A percentile compares a stretch with the other conserved stretches of the same genome.
Conservation (phyloP, 2,888 invertebrate genomes). For the Leptodirus hochenwartii region DNA sequence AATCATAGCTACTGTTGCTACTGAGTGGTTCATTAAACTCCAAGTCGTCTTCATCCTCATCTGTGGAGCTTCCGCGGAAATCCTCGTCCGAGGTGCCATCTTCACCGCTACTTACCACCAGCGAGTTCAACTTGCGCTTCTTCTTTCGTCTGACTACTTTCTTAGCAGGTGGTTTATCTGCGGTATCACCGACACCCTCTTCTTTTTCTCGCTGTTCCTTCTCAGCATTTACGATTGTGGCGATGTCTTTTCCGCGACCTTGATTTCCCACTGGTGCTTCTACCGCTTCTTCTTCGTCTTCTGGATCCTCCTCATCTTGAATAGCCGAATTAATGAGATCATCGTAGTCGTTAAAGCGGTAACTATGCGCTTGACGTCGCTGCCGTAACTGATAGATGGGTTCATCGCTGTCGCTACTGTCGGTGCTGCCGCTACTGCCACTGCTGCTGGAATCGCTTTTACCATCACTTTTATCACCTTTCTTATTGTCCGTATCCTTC, state of each 20-base stretch:
- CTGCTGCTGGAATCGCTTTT: conserved; percentile 11
- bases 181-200: conserved; percentile 10
- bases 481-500: conserved; percentile 16
- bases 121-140: conserved; percentile 55
- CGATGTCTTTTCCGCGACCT: conserved; percentile 79
- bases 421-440: conserved; percentile 26
- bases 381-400: conserved; percentile 74
- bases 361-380: conserved; percentile 61
- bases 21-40: conserved; percentile 32
- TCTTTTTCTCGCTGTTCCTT: conserved; percentile 26
- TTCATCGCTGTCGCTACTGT: conserved; percentile 29
- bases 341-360: conserved; percentile 82
- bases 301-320: conserved; percentile 26
- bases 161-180: conserved; percentile 16
- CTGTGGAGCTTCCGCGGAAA: conserved; percentile 53
- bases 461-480: conserved; percentile 7
- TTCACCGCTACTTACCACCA: conserved; percentile 42
- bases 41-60: conserved; percentile 37
- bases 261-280: conserved; percentile 27
- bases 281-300: conserved; percentile 2
- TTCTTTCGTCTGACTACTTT: conserved; percentile 34
- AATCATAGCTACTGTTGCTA: conserved; percentile 35
- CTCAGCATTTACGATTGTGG: conserved; percentile 67
- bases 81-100: conserved; percentile 78
- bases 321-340: conserved; percentile 88